A percentile compares a stretch with the other conserved stretches of the same genome.
phyloP scores from a whole-genome alignment of 2,113 vertebrate species.

The Oenanthe melanoleuca region DNA sequence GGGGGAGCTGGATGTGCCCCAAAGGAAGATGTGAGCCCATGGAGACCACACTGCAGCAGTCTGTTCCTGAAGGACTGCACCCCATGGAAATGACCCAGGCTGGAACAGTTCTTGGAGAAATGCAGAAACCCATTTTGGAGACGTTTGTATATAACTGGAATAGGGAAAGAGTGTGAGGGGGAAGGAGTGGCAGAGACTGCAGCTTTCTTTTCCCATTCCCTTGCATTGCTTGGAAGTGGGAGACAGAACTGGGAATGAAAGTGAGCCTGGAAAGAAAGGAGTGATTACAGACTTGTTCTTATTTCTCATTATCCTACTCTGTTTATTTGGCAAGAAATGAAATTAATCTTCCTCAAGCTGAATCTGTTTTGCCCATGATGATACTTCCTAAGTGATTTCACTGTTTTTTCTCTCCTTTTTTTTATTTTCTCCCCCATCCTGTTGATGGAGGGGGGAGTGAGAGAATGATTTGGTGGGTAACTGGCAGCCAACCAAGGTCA shows the following conservation, averaged over 20 bases:
- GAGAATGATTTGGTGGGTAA: background rate
- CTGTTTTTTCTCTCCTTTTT: background rate
- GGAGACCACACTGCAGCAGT: background rate
- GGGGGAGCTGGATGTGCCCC: background rate
- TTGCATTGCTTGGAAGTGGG: background rate
- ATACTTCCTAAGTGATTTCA: background rate
- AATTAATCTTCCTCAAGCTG: background rate
- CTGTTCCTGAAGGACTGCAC: background rate
- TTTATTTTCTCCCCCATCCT: background rate
- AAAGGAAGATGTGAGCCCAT: background rate
- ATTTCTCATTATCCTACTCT: background rate
- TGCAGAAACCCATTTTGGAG: background rate
- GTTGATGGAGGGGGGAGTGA: background rate
- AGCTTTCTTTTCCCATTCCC: background rate
- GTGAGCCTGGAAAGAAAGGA: background rate
- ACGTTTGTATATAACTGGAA: background rate
- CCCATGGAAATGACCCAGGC: background rate
- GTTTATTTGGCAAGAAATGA: background rate
- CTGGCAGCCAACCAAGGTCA: background rate
- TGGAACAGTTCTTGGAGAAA: background rate
- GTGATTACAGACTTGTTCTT: background rate
- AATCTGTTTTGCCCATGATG: background rate
- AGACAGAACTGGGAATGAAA: background rate
- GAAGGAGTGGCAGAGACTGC: background rate
- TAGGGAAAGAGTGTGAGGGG: background rate